phyloP scores from a whole-genome alignment of 2,797 vertebrate genomes.

The Hirundo rustica region DNA sequence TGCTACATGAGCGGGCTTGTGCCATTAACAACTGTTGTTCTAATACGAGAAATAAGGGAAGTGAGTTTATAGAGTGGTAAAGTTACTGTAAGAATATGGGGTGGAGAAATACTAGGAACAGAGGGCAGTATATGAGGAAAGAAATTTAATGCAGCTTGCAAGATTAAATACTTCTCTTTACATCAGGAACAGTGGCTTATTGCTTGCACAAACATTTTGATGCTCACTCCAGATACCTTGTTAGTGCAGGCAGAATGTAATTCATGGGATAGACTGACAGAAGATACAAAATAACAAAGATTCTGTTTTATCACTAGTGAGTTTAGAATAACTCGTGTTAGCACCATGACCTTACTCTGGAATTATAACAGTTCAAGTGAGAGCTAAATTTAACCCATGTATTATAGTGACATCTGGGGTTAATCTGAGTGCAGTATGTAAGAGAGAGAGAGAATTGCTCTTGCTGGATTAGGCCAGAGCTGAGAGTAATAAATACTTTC shows the following conservation, averaged over 20 bases:
- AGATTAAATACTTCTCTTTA: neutral
- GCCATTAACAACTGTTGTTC: neutral
- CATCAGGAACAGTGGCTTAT: neutral
- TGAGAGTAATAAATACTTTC: neutral
- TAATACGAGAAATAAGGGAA: fast-evolving
- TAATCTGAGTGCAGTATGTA: slow-evolving; percentile 12
- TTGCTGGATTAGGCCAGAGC: neutral
- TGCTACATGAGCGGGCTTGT: fast-evolving
- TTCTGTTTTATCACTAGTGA: neutral
- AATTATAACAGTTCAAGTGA: slow-evolving; percentile 31
- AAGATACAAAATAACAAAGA: neutral
- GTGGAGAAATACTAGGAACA: neutral
- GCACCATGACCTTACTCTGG: neutral
- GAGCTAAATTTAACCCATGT: slow-evolving; percentile 25
- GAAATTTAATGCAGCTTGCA: neutral
- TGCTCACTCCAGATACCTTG: neutral
- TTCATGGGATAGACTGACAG: neutral
- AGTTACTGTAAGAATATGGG: neutral
- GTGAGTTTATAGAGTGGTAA: neutral
- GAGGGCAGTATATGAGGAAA: neutral
- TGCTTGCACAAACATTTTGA: neutral
- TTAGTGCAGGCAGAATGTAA: neutral
- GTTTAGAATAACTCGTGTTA: neutral
- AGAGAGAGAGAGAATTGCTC: neutral
- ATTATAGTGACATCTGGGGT: slow-evolving; percentile 42